A percentile compares a stretch with the other conserved stretches of the same genome.
phyloP scores from a whole-genome alignment of 53 echinoderm and acorn worm species.

The Arbacia lixula region DNA sequence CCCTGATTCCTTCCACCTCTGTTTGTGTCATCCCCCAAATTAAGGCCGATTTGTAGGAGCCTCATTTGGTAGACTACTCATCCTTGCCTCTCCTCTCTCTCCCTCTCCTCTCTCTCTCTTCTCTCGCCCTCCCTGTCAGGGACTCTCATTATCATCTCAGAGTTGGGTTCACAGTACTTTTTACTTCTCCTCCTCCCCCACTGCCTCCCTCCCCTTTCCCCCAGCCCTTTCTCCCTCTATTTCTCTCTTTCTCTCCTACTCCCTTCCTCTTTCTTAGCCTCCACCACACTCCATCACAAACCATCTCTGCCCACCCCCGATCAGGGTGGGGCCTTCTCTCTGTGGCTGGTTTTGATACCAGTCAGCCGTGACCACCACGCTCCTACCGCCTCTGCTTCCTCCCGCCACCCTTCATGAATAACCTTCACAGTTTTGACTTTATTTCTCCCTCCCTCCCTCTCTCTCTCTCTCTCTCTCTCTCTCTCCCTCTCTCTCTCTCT shows the following conservation, averaged over 20 bases:
- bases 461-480: background rate
- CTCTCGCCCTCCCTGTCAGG: constrained; percentile 17
- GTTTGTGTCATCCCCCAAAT: constrained; percentile 57
- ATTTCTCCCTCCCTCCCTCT: background rate
- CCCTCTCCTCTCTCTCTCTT: background rate
- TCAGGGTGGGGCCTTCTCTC: no score
- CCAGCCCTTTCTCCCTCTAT: background rate
- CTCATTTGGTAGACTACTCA: constrained; percentile 59
- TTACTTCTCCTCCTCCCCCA: background rate
- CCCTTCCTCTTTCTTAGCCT: background rate
- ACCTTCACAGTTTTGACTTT: no score
- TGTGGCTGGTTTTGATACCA: no score
- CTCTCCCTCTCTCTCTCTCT: background rate
- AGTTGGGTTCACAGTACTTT: constrained; percentile 61
- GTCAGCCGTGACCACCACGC: no score
- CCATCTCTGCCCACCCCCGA: background rate
- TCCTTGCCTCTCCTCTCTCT: constrained; percentile 4
- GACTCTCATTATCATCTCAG: constrained; percentile 47
- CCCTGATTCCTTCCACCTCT: constrained; percentile 9
- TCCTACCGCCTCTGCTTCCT: no score
- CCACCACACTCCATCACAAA: background rate
- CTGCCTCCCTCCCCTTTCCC: constrained; percentile 11
- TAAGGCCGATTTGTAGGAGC: constrained; percentile 41
- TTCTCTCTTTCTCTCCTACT: background rate
- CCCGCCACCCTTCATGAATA: no score